Conservation (phyloP, 1,140 invertebrate species). For the Steinernema khuongi region DNA sequence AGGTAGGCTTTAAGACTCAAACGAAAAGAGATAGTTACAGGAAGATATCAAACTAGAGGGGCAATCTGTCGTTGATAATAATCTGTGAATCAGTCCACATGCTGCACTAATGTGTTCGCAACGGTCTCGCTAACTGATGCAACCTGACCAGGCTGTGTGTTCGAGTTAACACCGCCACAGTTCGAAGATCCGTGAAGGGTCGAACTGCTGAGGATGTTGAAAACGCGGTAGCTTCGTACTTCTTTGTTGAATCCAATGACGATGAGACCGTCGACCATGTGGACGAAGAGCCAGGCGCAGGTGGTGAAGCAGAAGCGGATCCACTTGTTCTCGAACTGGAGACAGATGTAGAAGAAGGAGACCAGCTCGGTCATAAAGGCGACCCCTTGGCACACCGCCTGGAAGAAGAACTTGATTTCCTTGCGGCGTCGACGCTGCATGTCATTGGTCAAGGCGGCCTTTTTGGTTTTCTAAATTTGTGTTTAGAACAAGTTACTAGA, state of each 20-base stretch:
- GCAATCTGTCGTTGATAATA: too few species aligned
- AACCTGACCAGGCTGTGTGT: too few species aligned
- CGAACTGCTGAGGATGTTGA: background rate
- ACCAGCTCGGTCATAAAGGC: slow-evolving; percentile 17
- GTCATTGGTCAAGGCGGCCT: background rate
- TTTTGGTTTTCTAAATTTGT: too few species aligned
- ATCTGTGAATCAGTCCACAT: too few species aligned
- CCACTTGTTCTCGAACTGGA: slow-evolving; percentile 17
- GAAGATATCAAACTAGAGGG: too few species aligned
- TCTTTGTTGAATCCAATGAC: background rate
- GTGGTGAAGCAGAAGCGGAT: background rate
- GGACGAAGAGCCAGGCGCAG: slow-evolving; percentile 16
- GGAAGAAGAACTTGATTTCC: slow-evolving; percentile 13
- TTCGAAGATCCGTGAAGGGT: background rate
- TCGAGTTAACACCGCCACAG: too few species aligned
- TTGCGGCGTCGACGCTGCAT: background rate
- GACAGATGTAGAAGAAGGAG: slow-evolving; percentile 1
- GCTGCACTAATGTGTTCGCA: too few species aligned
- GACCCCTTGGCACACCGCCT: background rate
- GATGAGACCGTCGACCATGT: slow-evolving; percentile 3
- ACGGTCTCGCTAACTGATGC: too few species aligned
- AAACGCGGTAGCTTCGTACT: background rate
- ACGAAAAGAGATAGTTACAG: too few species aligned
- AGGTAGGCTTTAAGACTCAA: too few species aligned
- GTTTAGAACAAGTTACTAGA: too few species aligned